phyloP scores from a whole-genome alignment of 2,888 invertebrate species.

The Epiblema foenella region DNA sequence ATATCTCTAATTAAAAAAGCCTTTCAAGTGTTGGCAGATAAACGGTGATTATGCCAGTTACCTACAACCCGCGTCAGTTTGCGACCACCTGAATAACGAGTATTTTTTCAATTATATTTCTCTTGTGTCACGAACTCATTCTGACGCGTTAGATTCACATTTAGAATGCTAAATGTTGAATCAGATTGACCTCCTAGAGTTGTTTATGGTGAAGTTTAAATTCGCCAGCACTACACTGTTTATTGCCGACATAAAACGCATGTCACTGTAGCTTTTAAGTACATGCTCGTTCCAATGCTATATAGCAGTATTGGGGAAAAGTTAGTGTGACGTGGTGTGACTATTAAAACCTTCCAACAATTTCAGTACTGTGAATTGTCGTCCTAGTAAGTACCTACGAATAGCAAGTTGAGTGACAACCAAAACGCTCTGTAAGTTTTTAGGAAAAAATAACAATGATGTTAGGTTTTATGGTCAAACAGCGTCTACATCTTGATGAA shows the following conservation, averaged over 20 bases:
- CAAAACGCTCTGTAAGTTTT: too few species aligned
- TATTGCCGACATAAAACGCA: slow-evolving; percentile 4
- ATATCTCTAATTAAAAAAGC: too few species aligned
- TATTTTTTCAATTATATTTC: background rate
- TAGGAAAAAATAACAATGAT: too few species aligned
- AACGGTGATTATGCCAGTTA: too few species aligned
- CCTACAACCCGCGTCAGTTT: too few species aligned
- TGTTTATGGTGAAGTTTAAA: slow-evolving; percentile 1
- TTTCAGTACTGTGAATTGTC: too few species aligned
- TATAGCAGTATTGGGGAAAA: background rate
- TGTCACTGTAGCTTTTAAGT: background rate
- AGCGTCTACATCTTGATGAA: too few species aligned
- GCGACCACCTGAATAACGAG: too few species aligned
- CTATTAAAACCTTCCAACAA: background rate
- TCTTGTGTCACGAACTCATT: background rate
- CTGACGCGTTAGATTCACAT: background rate
- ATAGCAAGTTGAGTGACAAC: too few species aligned
- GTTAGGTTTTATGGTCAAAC: too few species aligned
- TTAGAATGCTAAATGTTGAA: background rate
- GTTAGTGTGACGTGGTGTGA: background rate
- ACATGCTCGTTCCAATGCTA: background rate
- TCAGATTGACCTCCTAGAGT: background rate
- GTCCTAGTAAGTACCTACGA: too few species aligned
- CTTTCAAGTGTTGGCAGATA: too few species aligned
- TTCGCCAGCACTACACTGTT: background rate